Percentiles rank a stretch among this genome's conserved stretches.
Conservation (phyloP, 2,113 vertebrate genomes). For the Cyanocitta stelleri region DNA sequence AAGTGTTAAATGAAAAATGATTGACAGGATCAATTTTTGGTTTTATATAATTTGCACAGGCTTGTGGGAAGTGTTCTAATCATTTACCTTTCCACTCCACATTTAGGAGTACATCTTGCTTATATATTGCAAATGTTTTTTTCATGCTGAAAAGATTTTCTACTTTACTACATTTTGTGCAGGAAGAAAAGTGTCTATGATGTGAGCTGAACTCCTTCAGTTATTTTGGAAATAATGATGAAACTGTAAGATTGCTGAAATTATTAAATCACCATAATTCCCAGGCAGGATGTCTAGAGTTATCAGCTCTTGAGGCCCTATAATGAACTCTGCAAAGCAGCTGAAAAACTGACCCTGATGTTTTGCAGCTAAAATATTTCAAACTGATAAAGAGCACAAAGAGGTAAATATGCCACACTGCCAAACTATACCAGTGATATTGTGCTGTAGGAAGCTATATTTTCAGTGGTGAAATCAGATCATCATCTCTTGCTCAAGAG, state of each 20-base stretch:
- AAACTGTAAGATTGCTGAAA: constrained; percentile 12
- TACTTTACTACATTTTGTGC: not conserved
- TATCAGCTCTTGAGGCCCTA: not conserved
- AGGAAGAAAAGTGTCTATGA: not conserved
- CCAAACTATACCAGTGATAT: not conserved
- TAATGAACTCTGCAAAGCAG: not conserved
- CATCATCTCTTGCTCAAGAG: not conserved
- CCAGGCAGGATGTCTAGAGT: not conserved
- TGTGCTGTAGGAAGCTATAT: not conserved
- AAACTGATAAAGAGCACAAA: not conserved
- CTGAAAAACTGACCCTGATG: constrained; percentile 30
- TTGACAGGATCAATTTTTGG: not conserved
- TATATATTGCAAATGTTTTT: not conserved
- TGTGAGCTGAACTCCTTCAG: not conserved
- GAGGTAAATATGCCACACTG: not conserved
- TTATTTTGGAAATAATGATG: constrained; percentile 33
- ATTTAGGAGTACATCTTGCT: not conserved
- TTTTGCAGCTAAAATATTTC: constrained; percentile 22
- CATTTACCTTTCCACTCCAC: not conserved
- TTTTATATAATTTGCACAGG: not conserved
- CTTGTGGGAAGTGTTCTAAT: constrained; percentile 26
- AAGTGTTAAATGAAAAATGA: constrained; percentile 50
- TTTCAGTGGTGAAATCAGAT: not conserved
- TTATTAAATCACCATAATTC: not conserved
- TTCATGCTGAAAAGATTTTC: not conserved